Percentiles rank a stretch among this genome's conserved stretches.
These are phyloP conservation scores for Electrona antarctica DNA, from an alignment of 2,113 vertebrate species.

Conservation along the genomic window DNA sequence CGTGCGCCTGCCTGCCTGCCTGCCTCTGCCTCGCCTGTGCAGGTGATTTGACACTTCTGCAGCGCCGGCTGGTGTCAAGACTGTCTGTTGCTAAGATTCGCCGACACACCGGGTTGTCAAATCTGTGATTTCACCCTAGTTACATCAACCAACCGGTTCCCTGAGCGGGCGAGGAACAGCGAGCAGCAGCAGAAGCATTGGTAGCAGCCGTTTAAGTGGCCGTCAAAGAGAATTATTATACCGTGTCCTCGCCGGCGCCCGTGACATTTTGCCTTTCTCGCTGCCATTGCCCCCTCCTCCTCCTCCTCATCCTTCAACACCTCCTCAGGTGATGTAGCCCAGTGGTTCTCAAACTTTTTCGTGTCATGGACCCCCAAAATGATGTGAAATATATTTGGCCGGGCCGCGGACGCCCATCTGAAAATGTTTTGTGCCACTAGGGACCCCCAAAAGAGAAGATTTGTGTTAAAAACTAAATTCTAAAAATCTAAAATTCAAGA, in stretches of 20 bases:
- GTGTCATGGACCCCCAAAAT: too few species aligned
- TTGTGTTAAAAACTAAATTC: too few species aligned
- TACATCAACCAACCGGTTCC: constrained; percentile 54
- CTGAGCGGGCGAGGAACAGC: neutral
- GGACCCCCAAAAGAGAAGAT: too few species aligned
- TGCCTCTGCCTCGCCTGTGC: too few species aligned
- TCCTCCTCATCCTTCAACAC: constrained; percentile 21
- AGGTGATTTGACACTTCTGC: constrained; percentile 43
- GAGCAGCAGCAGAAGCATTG: constrained; percentile 11
- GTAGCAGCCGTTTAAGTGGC: constrained; percentile 56
- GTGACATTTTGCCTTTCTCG: constrained; percentile 5
- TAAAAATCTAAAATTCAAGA: too few species aligned
- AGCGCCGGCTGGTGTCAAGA: constrained; percentile 54
- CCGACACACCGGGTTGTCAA: constrained; percentile 65
- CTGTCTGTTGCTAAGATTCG: constrained; percentile 57
- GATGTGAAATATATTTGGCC: too few species aligned
- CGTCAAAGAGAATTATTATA: constrained; percentile 62
- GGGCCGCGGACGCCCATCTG: too few species aligned
- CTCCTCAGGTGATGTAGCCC: too few species aligned
- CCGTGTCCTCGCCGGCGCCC: constrained; percentile 25
- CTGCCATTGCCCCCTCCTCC: neutral
- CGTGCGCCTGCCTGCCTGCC: too few species aligned
- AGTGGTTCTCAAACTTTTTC: too few species aligned
- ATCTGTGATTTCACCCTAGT: constrained; percentile 63
- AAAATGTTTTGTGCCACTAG: too few species aligned